These are phyloP conservation scores for Urocitellus parryii DNA, from an alignment of 2,113 vertebrate genomes.

Conservation along the genomic window DNA sequence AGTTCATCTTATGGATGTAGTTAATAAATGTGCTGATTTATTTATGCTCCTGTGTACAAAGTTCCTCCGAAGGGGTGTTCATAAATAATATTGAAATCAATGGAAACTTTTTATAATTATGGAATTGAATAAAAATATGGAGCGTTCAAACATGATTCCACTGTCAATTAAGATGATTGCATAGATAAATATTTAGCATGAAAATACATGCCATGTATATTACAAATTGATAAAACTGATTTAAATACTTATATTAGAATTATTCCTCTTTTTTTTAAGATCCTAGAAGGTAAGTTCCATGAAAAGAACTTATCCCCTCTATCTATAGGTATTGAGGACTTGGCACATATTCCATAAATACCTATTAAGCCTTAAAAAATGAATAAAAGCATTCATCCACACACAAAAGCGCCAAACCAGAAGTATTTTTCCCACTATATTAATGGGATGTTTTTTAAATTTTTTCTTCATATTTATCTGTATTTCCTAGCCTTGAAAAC, in stretches of 20 bases:
- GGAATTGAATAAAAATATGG: neutral
- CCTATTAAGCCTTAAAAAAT: neutral
- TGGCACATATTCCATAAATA: too few relatives aligned
- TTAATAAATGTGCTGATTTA: neutral
- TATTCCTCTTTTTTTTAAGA: slow-evolving; percentile 2
- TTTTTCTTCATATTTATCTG: neutral
- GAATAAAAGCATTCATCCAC: neutral
- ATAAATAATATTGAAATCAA: neutral
- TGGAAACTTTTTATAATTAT: slow-evolving; percentile 39
- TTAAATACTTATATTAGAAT: slow-evolving; percentile 15
- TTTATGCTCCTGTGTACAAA: neutral
- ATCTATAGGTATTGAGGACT: neutral
- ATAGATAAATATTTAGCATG: slow-evolving; percentile 22
- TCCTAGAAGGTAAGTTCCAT: neutral
- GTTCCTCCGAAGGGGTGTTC: neutral
- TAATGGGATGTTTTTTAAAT: neutral
- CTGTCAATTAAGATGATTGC: neutral
- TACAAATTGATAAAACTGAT: neutral
- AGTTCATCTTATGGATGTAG: slow-evolving; percentile 17
- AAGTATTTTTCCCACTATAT: neutral
- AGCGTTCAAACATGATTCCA: neutral
- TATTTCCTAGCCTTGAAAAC: slow-evolving; percentile 32
- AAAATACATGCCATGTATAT: slow-evolving; percentile 12
- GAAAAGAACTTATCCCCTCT: neutral
- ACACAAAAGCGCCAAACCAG: neutral